These are phyloP conservation scores for Microtus agrestis DNA, from an alignment of 2,797 vertebrate genomes.

Conservation along the genomic window DNA sequence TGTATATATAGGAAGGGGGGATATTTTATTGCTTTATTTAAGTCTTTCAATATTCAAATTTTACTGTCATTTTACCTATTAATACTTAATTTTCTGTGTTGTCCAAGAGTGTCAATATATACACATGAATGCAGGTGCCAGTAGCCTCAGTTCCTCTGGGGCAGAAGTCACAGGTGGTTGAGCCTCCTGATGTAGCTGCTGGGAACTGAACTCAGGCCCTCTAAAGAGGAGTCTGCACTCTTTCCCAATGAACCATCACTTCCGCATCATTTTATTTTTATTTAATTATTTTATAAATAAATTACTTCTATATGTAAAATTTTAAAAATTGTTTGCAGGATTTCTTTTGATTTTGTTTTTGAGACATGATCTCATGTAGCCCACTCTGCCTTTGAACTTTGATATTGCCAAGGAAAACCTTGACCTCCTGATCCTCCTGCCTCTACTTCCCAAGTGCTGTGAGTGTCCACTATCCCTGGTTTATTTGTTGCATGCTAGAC, in stretches of 20 bases:
- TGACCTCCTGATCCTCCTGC: neutral
- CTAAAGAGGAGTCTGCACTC: neutral
- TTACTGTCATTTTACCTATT: neutral
- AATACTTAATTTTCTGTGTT: neutral
- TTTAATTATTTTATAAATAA: neutral
- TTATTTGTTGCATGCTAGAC: neutral
- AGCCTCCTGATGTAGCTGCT: neutral
- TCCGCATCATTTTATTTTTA: conserved; percentile 5
- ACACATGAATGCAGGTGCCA: neutral
- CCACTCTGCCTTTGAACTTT: neutral
- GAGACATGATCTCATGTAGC: neutral
- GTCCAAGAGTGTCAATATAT: neutral
- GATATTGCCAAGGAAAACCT: neutral
- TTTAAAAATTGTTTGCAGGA: neutral
- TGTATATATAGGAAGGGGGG: neutral
- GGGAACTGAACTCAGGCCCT: neutral
- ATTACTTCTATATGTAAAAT: neutral
- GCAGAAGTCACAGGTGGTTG: neutral
- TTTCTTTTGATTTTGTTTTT: neutral
- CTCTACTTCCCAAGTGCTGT: neutral
- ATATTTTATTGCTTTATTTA: conserved; percentile 17
- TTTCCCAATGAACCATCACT: neutral
- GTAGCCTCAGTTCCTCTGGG: neutral
- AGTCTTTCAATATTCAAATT: conserved; percentile 28
- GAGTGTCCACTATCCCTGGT: neutral